Evolutionary conservation across 2,888 invertebrate genomes (phyloP).

Genomic region (Polyploca ridens): DNA sequence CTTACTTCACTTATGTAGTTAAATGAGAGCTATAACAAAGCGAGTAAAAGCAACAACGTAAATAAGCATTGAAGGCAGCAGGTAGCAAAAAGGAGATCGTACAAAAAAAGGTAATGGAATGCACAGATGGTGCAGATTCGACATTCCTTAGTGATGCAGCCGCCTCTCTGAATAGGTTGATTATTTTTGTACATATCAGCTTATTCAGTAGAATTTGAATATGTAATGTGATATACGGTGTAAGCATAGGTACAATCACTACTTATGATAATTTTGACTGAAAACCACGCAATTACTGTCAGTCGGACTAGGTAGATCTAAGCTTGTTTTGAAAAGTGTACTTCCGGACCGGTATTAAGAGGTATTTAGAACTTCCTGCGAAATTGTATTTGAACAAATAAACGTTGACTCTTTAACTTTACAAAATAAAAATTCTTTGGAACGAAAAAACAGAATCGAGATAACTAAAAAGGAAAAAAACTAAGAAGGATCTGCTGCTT

Average conservation of each 20-base stretch:
- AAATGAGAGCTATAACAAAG: slow-evolving; percentile 22
- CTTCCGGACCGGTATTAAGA: too few species aligned
- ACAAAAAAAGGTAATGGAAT: slow-evolving; percentile 71
- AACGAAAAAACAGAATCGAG: too few species aligned
- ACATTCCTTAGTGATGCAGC: slow-evolving; percentile 61
- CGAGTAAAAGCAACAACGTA: slow-evolving; percentile 52
- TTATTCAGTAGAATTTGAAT: background rate
- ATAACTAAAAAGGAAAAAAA: too few species aligned
- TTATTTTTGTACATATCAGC: slow-evolving; percentile 17
- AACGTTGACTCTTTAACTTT: too few species aligned
- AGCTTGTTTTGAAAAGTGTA: too few species aligned
- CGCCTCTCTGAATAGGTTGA: slow-evolving; percentile 48
- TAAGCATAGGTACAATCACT: slow-evolving; percentile 8
- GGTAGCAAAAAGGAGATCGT: slow-evolving; percentile 75
- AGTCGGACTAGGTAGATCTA: too few species aligned
- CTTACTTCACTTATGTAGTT: background rate
- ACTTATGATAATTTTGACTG: background rate
- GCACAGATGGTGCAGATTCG: slow-evolving; percentile 80
- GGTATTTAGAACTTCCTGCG: too few species aligned
- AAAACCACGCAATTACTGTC: background rate
- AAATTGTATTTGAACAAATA: too few species aligned
- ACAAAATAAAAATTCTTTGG: too few species aligned
- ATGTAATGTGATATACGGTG: slow-evolving; percentile 27
- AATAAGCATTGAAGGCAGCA: slow-evolving; percentile 66
- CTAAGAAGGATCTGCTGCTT: too few species aligned